Conservation (phyloP, 2,113 vertebrate genomes). For the Collichthys lucidus region DNA sequence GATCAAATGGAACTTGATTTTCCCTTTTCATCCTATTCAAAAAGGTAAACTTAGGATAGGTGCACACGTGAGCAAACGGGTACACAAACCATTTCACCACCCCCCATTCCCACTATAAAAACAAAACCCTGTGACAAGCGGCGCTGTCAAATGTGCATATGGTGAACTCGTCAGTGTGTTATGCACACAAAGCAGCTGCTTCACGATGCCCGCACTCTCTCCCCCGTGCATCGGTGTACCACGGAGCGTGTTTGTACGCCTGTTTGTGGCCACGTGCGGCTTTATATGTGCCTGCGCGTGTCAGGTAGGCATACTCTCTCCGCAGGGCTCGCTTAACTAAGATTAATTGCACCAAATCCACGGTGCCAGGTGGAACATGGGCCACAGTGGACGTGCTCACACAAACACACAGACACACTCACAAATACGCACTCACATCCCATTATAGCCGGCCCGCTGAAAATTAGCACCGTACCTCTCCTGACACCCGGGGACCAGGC, state of each 20-base stretch:
- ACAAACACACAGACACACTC: conserved; percentile 58
- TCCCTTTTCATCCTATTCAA: conserved; percentile 13
- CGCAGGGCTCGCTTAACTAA: conserved; percentile 77
- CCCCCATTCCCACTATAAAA: conserved; percentile 44
- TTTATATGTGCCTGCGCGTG: conserved; percentile 38
- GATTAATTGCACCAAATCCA: conserved; percentile 82
- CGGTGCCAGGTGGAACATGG: conserved; percentile 81
- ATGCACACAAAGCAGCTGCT: conserved; percentile 56
- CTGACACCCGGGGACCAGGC: conserved; percentile 70
- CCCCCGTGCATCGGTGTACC: conserved; percentile 23
- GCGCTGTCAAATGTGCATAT: conserved; percentile 67
- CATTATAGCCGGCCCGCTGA: conserved; percentile 72
- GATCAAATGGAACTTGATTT: conserved; percentile 5
- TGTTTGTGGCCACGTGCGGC: conserved; percentile 9
- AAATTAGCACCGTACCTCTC: conserved; percentile 76
- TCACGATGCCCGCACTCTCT: conserved; percentile 20
- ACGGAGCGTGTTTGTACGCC: conserved; percentile 28
- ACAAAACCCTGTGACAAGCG: conserved; percentile 64
- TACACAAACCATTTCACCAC: conserved; percentile 18
- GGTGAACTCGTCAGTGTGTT: conserved; percentile 65
- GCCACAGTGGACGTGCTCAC: conserved; percentile 39
- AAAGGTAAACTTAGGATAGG: conserved; percentile 4
- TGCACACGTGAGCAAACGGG: conserved; percentile 7
- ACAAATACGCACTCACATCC: conserved; percentile 66
- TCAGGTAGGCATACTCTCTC: conserved; percentile 58